Evolutionary conservation across 2,113 vertebrate species (phyloP), one percentile per base, ranked within the genome.

Genomic region (Fulmarus glacialis): DNA sequence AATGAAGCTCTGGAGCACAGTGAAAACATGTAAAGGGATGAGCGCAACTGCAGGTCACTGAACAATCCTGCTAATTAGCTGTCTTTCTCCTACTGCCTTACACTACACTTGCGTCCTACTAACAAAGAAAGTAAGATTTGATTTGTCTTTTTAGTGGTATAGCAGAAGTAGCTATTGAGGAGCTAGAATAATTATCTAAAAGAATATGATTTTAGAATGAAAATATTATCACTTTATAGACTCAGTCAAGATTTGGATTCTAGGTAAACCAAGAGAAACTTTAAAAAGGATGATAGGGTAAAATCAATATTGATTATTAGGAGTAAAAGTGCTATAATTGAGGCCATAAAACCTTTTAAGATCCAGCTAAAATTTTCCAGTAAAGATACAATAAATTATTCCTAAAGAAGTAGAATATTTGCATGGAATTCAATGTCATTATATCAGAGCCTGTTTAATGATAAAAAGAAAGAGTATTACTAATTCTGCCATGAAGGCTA

Each of bases 251-350:
- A 96, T 95, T 95, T 96, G 93, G 85, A 81, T 96, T 91, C 71
- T 82, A 70, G 52, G 63, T 97, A 94, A 97, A 96, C 86, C 56
- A 85, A 93, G 38, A 86, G 66, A 96, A 88, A 87, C 77, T 97
- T 95, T 92, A 66, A 95, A 96, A 94, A 86, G 84, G 92, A 97
- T 94, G 94, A 90, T 93, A 94, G 64, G 83, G 93, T 93, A 97
- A 98, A 98, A 98, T 97, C 98, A 98, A 97, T 98, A 98, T 96
- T 97, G 98, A 98, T 98, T 98, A 98, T 98, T 97, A 98, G 95
- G 79, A 97, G 79, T 94, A 97, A 97, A 98, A 97, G 96, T 98
- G 93, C 93, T 98, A 68, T 97, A 98, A 98, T 96, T 98, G 95
- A 97, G 71, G 94, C 93, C 96, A 64, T 97, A 98, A 98, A 98